Evolutionary conservation across 2,888 invertebrate genomes (phyloP).

Genomic region (Polymixis flavicincta): DNA sequence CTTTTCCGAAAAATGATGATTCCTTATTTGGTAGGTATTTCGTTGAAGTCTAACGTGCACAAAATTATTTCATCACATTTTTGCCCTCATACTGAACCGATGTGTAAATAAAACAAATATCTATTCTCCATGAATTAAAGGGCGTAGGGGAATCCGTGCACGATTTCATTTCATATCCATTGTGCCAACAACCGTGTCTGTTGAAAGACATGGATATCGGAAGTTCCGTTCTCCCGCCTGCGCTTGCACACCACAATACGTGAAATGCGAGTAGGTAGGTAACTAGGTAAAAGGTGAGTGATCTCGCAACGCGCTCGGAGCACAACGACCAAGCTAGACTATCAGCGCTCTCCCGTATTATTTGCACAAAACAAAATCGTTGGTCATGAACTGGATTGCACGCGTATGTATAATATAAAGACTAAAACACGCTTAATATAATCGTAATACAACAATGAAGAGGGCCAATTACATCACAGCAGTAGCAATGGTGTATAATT

Average conservation of each 20-base stretch:
- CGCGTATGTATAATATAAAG: conserved; percentile 23
- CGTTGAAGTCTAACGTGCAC: not conserved
- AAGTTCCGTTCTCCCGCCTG: conserved; percentile 63
- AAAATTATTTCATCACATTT: not conserved
- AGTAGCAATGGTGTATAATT: conserved; percentile 77
- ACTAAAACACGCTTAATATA: conserved; percentile 38
- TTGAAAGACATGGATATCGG: conserved; percentile 61
- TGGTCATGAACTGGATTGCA: conserved; percentile 33
- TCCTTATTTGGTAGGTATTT: not conserved
- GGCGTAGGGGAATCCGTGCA: conserved; percentile 22
- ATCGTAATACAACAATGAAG: conserved; percentile 56
- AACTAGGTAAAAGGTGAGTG: conserved; percentile 80
- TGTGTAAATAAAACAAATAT: conserved; percentile 11
- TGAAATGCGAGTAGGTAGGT: conserved; percentile 75
- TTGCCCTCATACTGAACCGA: not conserved
- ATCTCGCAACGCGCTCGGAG: conserved; percentile 63
- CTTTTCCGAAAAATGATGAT: not conserved
- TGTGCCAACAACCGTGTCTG: conserved; percentile 32
- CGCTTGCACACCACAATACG: conserved; percentile 63
- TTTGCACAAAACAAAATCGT: conserved; percentile 42
- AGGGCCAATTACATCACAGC: conserved; percentile 70
- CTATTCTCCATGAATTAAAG: conserved; percentile 26
- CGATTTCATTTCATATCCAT: conserved; percentile 36
- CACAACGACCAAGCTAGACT: conserved; percentile 42
- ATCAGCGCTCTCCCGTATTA: conserved; percentile 52